Percentiles rank a stretch among this genome's conserved stretches.
phyloP scores from a whole-genome alignment of 2,113 vertebrate genomes.

The Mionectes macconnelli region DNA sequence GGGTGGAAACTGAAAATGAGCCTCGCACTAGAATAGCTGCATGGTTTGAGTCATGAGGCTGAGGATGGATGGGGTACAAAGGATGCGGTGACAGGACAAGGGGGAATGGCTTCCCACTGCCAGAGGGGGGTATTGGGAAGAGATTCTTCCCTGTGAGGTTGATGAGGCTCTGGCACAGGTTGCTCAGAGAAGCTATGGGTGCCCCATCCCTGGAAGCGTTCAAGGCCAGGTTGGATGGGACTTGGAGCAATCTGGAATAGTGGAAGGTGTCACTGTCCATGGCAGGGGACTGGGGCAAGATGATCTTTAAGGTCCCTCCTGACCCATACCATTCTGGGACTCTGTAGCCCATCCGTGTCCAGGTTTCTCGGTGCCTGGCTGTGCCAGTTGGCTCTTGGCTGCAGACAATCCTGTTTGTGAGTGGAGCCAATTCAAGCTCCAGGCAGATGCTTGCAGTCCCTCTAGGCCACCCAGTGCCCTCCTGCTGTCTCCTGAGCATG shows the following conservation, averaged over 20 bases:
- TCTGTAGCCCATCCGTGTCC: background rate
- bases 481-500: background rate
- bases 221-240: background rate
- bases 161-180: background rate
- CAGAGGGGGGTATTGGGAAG: background rate
- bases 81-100: background rate
- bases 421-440: background rate
- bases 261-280: background rate
- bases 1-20: background rate
- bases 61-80: background rate
- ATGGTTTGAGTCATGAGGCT: background rate
- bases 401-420: accelerated
- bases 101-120: background rate
- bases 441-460: background rate
- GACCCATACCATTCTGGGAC: background rate
- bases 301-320: background rate
- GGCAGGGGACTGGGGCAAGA: background rate
- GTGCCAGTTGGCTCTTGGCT: background rate
- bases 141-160: background rate
- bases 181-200: background rate
- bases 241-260: background rate
- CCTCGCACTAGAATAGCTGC: background rate
- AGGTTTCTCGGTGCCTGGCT: background rate
- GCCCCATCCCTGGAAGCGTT: background rate
- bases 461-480: background rate